Base-by-base conservation (phyloP, 2,113 vertebrate species). In the Martes martes region DNA sequence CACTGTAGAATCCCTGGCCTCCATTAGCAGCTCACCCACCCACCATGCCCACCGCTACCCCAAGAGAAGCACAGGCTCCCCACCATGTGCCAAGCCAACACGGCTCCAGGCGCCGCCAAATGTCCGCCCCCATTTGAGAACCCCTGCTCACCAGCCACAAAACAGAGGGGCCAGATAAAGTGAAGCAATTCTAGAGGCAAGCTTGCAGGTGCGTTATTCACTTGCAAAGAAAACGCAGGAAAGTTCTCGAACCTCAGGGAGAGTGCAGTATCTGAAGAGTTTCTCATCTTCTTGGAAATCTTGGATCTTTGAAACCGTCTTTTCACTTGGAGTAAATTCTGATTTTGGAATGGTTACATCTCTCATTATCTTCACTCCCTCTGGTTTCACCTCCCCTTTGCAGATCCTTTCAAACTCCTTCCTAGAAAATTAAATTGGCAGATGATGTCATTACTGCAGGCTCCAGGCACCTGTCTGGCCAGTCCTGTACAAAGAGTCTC, bases 231-330 rank as follows among this genome's bases (percentile, higher is more conserved):
- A 86, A 52, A 11, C 0, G 3, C 7, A 65, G 23, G 33, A 16
- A 10, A 42, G 42, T 55, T 59, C 87, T 89, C 36, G 96, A 92
- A 99, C 99, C 99, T 99, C 81, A 8, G 99, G 99, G 42, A 99
- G 98, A 19, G 89, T 90, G 98, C 99, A 99, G 97, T 99, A 99
- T 92, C 98, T 98, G 98, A 99, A 99, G 61, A 99, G 98, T 33
- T 99, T 99, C 4, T 99, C 61, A 11, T 99, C 98, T 33, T 99
- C 99, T 86, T 99, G 99, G 96, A 99, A 99, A 98, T 99, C 98
- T 94, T 99, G 99, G 28, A 99, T 52, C 98, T 99, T 99, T 31
- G 99, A 98, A 50, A 99, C 76, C 1, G 98, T 97, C 24, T 97
- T 99, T 95, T 99, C 99, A 96, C 98, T 98, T 0, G 95, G 92